These are phyloP conservation scores for Sitobion miscanthi DNA, from an alignment of 1,140 invertebrate species.

Conservation along the genomic window DNA sequence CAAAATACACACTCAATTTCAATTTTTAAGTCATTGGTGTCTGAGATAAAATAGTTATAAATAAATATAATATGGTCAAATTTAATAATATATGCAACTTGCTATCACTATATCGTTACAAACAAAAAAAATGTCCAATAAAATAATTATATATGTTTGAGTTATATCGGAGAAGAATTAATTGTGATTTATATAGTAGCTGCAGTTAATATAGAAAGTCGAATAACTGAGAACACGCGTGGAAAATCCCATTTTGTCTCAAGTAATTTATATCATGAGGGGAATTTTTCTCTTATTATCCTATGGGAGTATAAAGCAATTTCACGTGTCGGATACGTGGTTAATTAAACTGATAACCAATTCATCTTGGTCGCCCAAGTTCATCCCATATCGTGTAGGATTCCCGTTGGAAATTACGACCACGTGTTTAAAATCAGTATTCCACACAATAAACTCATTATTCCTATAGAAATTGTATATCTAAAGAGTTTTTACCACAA, in stretches of 20 bases:
- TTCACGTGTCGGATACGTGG: not conserved
- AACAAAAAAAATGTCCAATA: not conserved
- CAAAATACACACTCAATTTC: not conserved
- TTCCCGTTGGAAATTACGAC: not conserved
- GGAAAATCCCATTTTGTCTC: slow-evolving; percentile 1
- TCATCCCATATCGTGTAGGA: not conserved
- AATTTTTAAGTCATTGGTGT: not conserved
- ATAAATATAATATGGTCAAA: not conserved
- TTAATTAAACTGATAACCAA: slow-evolving; percentile 50
- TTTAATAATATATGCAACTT: not conserved
- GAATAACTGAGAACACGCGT: too few relatives aligned
- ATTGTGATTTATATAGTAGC: not conserved
- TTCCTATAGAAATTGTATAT: not conserved
- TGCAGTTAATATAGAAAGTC: not conserved
- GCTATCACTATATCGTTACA: not conserved
- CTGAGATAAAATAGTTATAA: not conserved
- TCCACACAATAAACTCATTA: not conserved
- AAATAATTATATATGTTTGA: not conserved
- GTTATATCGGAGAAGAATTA: not conserved
- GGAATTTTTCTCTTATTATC: slow-evolving; percentile 15
- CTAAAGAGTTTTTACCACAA: not conserved
- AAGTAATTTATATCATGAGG: slow-evolving; percentile 8
- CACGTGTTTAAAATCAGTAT: not conserved
- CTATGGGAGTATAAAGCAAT: slow-evolving; percentile 38
- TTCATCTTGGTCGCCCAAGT: not conserved